A percentile compares a stretch with the other conserved stretches of the same genome.
Conservation (phyloP, 2,888 invertebrate genomes). For the Thecophora atra region DNA sequence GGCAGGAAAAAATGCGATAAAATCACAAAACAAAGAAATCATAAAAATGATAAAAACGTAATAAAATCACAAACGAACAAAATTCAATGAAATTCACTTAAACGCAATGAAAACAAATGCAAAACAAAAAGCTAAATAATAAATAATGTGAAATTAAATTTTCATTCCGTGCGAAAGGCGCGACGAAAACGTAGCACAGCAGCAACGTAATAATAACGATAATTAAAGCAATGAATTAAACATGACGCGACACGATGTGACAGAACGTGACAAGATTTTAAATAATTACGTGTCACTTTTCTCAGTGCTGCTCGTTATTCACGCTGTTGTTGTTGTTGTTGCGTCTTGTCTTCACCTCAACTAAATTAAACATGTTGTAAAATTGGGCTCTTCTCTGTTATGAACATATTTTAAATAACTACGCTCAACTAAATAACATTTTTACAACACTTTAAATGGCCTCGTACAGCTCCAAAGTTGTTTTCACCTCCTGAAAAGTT, state of each 20-base stretch:
- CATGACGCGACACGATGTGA: conserved; percentile 10
- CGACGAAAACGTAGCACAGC: conserved; percentile 1
- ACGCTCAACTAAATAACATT: not conserved
- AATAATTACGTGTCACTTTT: not conserved
- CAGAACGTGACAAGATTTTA: conserved; percentile 13
- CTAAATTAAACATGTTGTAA: not conserved
- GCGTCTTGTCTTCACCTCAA: not conserved
- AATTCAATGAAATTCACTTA: not conserved
- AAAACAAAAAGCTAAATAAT: not conserved
- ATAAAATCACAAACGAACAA: conserved; percentile 8
- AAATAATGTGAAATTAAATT: not conserved
- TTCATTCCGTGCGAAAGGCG: not conserved
- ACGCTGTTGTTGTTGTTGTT: not conserved
- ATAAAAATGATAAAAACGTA: not conserved
- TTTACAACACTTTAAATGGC: not conserved
- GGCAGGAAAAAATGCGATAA: no score
- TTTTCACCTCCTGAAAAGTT: no score
- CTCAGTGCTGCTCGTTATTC: not conserved
- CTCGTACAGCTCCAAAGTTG: not conserved
- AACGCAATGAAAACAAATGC: not conserved
- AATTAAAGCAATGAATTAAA: conserved; percentile 12
- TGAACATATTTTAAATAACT: not conserved
- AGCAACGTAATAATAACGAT: not conserved
- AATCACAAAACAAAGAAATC: no score
- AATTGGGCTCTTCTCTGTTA: no score